phyloP scores from a whole-genome alignment of 2,113 vertebrate species.

The Sula dactylatra region DNA sequence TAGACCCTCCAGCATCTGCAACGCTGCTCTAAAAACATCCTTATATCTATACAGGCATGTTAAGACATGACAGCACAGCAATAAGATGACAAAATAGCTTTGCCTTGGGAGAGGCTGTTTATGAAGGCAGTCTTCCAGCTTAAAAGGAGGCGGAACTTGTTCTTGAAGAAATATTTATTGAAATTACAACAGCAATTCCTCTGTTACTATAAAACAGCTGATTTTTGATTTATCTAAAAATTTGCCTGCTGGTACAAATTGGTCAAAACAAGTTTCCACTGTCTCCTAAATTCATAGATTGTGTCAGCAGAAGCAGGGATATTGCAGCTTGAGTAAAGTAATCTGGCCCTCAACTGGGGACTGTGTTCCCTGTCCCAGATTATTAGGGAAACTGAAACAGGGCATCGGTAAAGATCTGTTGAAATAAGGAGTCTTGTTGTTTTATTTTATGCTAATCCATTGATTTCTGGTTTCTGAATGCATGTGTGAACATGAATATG shows the following conservation, averaged over 20 bases:
- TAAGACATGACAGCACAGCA: background rate
- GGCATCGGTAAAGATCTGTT: background rate
- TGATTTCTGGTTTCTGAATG: background rate
- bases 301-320: background rate
- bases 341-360: background rate
- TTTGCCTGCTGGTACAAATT: background rate
- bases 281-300: background rate
- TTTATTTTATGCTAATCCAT: background rate
- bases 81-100: background rate
- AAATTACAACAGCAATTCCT: background rate
- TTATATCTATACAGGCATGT: background rate
- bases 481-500: no score
- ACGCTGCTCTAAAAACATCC: constrained; percentile 14
- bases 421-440: background rate
- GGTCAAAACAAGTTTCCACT: background rate
- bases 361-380: background rate
- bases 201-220: background rate
- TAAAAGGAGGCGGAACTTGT: background rate
- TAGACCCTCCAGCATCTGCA: background rate
- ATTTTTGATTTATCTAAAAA: background rate
- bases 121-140: background rate
- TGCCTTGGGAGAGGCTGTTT: background rate
- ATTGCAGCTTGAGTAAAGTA: background rate
- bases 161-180: background rate
- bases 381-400: background rate